Evolutionary conservation across 2,888 invertebrate genomes (phyloP), one percentile per base, ranked within the genome.

Genomic region (Tetrapedia diversipes): DNA sequence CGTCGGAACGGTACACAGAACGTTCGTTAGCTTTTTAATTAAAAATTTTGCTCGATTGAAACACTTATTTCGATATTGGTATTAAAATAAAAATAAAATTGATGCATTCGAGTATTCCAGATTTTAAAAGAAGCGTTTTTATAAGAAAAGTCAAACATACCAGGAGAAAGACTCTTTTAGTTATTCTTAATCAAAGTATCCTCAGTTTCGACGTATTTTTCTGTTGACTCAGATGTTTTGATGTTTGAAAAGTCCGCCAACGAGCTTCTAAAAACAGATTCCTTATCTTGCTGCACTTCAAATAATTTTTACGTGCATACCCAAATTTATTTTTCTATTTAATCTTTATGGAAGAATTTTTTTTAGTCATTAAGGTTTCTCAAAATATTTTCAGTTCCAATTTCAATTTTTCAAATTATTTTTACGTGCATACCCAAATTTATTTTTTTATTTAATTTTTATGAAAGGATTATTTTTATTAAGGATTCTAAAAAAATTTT

Each of bases 261-360:
- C 22, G 8, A 32, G n/a, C 14, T 51, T 53, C 34, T 53, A 53
- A 53, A 53, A 53, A 53, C n/a, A 53, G 53, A 32, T 32, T 19
- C 10, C 32, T 19, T 19, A 19, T 53, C 19, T 11, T 10, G n/a
- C 51, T 16, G 41, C 14, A 16, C 16, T 2, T 14, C 1, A 41
- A 41, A 47, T 22, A 47, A 47, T 24, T 47, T 47, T 24, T 11
- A 47, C 24, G 16, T 41, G 37, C 11, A 39, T 11, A 10, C 2
- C 4, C 37, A 41, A 1, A 16, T 14, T 16, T 41, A 41, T 41
- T 41, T 41, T 16, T 16, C 2, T 11, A 39, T 4, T 39, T 39
- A 10, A 2, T 39, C 10, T 39, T 39, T 39, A 10, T 10, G 37
- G 10, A 11, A 10, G 10, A 39, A 11, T 11, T 37, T 37, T 6